Base-by-base conservation (phyloP, 53 echinoderm and acorn worm genomes). In the Actinopyga echinites region DNA sequence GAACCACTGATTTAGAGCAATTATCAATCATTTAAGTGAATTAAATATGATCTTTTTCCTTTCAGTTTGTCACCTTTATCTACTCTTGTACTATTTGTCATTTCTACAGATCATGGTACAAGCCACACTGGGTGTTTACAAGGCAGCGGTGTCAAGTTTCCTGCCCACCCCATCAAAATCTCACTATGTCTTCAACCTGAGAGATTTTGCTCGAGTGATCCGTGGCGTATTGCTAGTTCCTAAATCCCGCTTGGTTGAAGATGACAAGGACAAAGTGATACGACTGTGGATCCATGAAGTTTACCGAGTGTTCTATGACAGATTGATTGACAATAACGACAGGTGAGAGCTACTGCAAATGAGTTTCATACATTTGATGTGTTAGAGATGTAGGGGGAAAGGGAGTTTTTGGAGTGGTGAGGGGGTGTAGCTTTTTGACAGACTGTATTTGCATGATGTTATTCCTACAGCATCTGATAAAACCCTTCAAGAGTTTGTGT, bases 251-350 rank as follows among this genome's bases (percentile, higher is more conserved):
- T 90, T 97, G 62, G 81, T 88, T 65, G 99, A 97, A 38, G 93
- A 94, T 54, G 99, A 97, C 83, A 95, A 95, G 80, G 95, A 95
- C 25, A 97, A 97, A 45, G 87, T 97, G 53, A 97, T 97, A 68
- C 64, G 99, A n/a, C 91, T 97, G 9, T 97, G 99, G 99, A 94
- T 97, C 37, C 99, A 97, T 87, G 99, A 97, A 74, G 92, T 97
- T 71, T 97, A 97, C 56, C 66, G 94, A 13, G 99, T 97, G 74
- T 92, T 92, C 55, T 92, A 92, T 77, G 92, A 92, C 53, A 85
- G 92, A 65, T 63, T 92, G 45, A 78, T 92, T 52, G 92, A 92
- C 57, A 85, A 92, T 35, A 68, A 92, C 43, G 92, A 92, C 83
- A 92, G 92, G 92, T 92, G 8, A 77, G 79, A 49, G 17, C 49